phyloP scores from a whole-genome alignment of 2,113 vertebrate genomes.

The Entomyzon cyanotis region DNA sequence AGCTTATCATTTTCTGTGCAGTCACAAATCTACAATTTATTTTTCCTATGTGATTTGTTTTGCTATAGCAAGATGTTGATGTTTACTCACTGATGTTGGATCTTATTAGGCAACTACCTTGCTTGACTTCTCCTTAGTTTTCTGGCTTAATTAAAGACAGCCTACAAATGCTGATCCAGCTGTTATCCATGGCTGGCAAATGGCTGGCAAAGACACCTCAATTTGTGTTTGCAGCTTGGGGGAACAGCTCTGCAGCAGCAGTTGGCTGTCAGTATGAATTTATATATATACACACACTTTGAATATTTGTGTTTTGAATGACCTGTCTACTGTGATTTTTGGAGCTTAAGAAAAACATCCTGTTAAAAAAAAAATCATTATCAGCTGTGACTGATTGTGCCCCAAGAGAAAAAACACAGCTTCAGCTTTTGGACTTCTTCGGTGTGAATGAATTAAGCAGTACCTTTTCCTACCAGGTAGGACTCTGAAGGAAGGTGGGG shows the following conservation, averaged over 20 bases:
- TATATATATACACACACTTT: rapidly evolving
- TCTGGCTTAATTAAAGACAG: conserved; percentile 10
- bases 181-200: not conserved
- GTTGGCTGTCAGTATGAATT: not conserved
- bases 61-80: not conserved
- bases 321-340: not conserved
- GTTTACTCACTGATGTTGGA: not conserved
- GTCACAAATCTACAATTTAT: not conserved
- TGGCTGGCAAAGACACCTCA: not conserved
- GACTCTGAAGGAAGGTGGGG: not conserved
- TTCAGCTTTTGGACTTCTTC: not conserved
- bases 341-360: not conserved
- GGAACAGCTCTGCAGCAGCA: not conserved
- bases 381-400: not conserved
- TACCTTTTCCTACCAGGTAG: not conserved
- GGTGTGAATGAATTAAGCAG: not conserved
- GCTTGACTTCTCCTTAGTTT: not conserved
- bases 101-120: not conserved
- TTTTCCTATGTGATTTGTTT: not conserved
- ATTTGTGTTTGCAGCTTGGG: not conserved
- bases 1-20: not conserved
- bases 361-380: not conserved
- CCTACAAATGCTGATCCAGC: not conserved
- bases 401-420: not conserved
- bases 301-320: not conserved